Conservation (phyloP, 2,797 vertebrate species). For the Clamator glandarius region DNA sequence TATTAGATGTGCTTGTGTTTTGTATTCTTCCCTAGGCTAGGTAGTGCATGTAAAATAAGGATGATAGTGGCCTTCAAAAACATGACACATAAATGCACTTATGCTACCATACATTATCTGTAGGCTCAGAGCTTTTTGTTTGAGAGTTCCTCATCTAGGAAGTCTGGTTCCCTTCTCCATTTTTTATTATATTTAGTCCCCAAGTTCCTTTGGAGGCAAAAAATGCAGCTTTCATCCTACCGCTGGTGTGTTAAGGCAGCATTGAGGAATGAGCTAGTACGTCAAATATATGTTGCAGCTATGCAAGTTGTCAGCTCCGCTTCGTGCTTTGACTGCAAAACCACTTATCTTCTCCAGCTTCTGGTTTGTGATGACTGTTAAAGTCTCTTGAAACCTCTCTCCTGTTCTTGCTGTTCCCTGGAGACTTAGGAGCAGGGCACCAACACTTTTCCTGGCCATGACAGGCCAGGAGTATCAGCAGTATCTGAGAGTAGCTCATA, state of each 20-base stretch:
- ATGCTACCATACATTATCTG: neutral
- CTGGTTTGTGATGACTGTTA: neutral
- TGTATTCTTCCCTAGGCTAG: neutral
- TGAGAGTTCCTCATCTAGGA: neutral
- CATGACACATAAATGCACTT: neutral
- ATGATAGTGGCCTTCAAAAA: neutral
- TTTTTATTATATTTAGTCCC: neutral
- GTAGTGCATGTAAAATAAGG: neutral
- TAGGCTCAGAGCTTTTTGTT: neutral
- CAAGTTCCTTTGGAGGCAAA: neutral
- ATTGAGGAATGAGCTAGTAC: accelerated
- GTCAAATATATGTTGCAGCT: neutral
- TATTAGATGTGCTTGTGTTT: neutral
- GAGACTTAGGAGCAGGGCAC: neutral
- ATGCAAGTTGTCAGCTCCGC: neutral
- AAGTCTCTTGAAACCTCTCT: neutral
- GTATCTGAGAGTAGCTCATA: neutral
- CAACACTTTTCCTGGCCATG: neutral
- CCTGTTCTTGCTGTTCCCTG: neutral
- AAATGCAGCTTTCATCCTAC: neutral
- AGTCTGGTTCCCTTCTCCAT: neutral
- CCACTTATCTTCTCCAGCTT: neutral
- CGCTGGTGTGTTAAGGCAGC: accelerated
- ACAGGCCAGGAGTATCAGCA: neutral
- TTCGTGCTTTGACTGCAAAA: neutral